phyloP scores from a whole-genome alignment of 2,113 vertebrate genomes.

The Gymnocephalus cernua region DNA sequence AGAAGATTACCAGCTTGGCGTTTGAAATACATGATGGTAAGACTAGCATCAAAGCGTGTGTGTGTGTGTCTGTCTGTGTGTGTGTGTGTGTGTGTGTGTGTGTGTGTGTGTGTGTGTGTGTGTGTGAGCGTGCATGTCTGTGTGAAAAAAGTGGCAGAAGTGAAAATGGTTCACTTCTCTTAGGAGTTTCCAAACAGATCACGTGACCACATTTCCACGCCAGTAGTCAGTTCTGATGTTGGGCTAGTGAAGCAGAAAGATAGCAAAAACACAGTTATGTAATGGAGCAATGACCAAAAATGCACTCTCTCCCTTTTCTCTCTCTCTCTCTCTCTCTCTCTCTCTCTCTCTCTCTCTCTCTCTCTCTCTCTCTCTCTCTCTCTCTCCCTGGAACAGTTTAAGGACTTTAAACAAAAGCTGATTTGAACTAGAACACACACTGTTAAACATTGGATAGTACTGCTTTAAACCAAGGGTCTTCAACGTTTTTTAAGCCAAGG shows the following conservation, averaged over 20 bases:
- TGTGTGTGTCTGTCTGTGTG: background rate
- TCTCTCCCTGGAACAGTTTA: background rate
- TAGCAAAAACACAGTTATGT: conserved; percentile 58
- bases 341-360: background rate
- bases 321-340: background rate
- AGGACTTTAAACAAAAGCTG: conserved; percentile 15
- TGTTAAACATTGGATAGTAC: background rate
- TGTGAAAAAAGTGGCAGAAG: conserved; percentile 11
- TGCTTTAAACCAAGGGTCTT: background rate
- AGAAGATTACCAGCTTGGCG: conserved; percentile 99
- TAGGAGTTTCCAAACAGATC: conserved; percentile 35
- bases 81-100: conserved; percentile 13
- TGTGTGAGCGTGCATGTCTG: conserved; percentile 4
- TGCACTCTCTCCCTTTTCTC: background rate
- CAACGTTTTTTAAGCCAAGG: too few species aligned
- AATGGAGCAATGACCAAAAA: conserved; percentile 35
- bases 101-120: background rate
- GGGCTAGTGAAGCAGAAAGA: conserved; percentile 56
- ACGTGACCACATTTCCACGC: conserved; percentile 27
- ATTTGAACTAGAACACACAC: background rate
- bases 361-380: background rate
- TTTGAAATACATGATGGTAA: conserved; percentile 98
- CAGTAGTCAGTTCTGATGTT: conserved; percentile 37
- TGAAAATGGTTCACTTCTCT: conserved; percentile 54
- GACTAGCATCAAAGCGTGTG: conserved; percentile 8